These are phyloP conservation scores for Muntiacus reevesi DNA, from an alignment of 2,113 vertebrate genomes.

Conservation along the genomic window DNA sequence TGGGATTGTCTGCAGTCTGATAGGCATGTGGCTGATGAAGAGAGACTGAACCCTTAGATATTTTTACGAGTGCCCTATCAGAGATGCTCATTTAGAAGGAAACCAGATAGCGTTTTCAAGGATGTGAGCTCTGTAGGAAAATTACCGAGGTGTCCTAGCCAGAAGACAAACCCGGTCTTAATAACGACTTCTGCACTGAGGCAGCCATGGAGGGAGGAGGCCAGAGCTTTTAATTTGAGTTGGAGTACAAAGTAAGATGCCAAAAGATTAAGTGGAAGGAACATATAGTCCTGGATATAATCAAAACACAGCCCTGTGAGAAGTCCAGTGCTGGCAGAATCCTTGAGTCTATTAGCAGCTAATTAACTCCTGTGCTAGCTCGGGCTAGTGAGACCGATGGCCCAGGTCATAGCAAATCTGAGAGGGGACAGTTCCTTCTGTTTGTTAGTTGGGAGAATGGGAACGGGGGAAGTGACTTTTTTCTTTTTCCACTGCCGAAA, in stretches of 20 bases:
- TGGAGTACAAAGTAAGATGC: neutral
- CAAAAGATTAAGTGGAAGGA: neutral
- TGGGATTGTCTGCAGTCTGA: neutral
- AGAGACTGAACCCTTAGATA: neutral
- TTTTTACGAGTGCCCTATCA: neutral
- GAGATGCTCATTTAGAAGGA: constrained; percentile 8
- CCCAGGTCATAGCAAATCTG: neutral
- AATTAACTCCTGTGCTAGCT: neutral
- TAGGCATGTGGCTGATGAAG: neutral
- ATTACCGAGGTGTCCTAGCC: neutral
- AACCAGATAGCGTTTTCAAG: neutral
- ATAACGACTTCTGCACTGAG: neutral
- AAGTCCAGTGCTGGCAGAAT: neutral
- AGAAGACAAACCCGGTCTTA: neutral
- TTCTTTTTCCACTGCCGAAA: neutral
- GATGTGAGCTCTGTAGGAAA: neutral
- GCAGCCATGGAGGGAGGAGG: neutral
- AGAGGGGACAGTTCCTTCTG: neutral
- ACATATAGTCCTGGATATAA: neutral
- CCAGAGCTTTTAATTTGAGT: neutral
- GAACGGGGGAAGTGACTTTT: neutral
- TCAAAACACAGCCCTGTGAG: neutral
- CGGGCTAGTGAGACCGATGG: neutral
- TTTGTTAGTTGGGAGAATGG: neutral
- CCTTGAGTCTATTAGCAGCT: neutral